Conservation (phyloP, 2,797 vertebrate species). For the Leptatherina wallacei region DNA sequence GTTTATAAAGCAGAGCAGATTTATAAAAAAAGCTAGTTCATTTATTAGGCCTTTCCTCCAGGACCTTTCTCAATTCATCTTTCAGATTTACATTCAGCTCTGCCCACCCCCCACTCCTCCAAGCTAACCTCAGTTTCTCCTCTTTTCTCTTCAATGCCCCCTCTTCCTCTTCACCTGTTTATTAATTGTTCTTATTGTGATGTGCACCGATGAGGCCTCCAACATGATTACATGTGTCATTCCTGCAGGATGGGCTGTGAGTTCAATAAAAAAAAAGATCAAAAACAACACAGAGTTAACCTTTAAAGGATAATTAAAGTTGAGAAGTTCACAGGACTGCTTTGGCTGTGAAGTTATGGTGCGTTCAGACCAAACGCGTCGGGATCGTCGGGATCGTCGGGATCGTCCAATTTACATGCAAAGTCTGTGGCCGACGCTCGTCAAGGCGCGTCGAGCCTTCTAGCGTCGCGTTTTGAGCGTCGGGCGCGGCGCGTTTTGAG, state of each 20-base stretch:
- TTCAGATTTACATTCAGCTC: constrained; percentile 22
- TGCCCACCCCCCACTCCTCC: neutral
- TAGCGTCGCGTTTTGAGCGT: no score
- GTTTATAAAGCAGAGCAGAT: constrained; percentile 23
- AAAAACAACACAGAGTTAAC: constrained; percentile 24
- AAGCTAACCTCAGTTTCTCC: constrained; percentile 29
- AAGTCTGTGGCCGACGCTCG: no score
- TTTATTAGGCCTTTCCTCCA: constrained; percentile 33
- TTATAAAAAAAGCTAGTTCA: constrained; percentile 31
- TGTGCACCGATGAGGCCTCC: constrained; percentile 10
- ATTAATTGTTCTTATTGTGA: constrained; percentile 31
- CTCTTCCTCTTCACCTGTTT: constrained; percentile 32
- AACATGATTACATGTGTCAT: constrained; percentile 51
- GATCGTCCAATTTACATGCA: no score
- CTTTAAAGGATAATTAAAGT: constrained; percentile 1
- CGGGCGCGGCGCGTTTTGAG: no score
- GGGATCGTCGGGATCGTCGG: no score
- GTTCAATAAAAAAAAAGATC: no score
- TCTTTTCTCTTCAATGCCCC: constrained; percentile 9
- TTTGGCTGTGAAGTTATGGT: neutral
- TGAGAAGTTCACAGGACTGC: neutral
- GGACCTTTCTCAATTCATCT: constrained; percentile 1
- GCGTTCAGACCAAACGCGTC: no score
- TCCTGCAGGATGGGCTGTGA: constrained; percentile 21
- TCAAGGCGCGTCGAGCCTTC: no score